phyloP scores from a whole-genome alignment of 2,113 vertebrate genomes.

The Leptobrachium ailaonicum region DNA sequence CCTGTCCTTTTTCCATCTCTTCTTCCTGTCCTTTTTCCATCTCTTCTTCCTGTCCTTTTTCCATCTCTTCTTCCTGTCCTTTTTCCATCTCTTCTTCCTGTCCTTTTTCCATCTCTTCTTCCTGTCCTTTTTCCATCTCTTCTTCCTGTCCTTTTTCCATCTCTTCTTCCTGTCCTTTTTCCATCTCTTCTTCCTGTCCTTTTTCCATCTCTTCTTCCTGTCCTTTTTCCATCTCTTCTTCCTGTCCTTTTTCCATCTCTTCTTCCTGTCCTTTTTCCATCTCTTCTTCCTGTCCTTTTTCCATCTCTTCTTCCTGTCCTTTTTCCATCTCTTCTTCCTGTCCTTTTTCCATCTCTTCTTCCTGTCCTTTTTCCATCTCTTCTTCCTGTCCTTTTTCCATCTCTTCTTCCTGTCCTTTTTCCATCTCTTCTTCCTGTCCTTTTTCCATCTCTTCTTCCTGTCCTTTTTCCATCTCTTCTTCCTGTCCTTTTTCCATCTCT shows the following conservation, averaged over 20 bases:
- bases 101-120: no score
- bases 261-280: no score
- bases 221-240: no score
- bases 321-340: not conserved
- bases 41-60: not conserved
- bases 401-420: no score
- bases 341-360: not conserved
- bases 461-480: not conserved
- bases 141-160: not conserved
- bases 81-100: no score
- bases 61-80: no score
- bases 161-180: not conserved
- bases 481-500: not conserved
- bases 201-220: not conserved
- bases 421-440: not conserved
- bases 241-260: no score
- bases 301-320: not conserved
- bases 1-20: not conserved
- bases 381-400: no score
- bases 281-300: not conserved
- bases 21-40: not conserved
- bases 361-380: no score
- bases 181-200: not conserved
- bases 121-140: no score
- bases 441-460: not conserved